Conservation (phyloP, 2,888 invertebrate species). For the Drosophila sordidula region DNA sequence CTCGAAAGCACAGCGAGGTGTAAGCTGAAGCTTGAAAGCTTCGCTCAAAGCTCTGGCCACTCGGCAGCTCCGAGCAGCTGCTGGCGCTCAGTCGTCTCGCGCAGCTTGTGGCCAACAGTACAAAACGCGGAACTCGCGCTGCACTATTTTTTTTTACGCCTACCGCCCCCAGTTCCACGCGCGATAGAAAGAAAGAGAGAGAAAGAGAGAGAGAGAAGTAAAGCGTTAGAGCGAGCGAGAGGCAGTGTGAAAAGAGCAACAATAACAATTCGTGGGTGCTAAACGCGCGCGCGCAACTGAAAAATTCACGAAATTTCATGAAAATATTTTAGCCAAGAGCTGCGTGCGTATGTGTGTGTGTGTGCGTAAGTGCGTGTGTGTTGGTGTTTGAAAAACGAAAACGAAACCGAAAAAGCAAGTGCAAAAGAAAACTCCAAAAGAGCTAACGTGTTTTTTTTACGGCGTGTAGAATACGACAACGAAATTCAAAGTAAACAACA, state of each 20-base stretch:
- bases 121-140: slow-evolving; percentile 57
- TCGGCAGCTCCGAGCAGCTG: slow-evolving; percentile 17
- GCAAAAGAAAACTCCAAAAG: slow-evolving; percentile 63
- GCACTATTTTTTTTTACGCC: slow-evolving; percentile 22
- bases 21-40: slow-evolving; percentile 33
- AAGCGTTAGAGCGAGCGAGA: slow-evolving; percentile 26
- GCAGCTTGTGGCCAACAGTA: slow-evolving; percentile 70
- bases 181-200: slow-evolving; percentile 26
- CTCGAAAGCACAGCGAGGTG: background rate
- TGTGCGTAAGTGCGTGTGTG: slow-evolving; percentile 23
- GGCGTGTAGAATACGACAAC: slow-evolving; percentile 63
- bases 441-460: slow-evolving; percentile 68
- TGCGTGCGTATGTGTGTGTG: slow-evolving; percentile 29
- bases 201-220: slow-evolving; percentile 23
- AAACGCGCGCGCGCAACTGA: slow-evolving; percentile 66
- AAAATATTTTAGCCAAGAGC: slow-evolving; percentile 54
- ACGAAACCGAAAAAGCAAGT: slow-evolving; percentile 53
- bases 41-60: slow-evolving; percentile 3
- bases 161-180: slow-evolving; percentile 33
- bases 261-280: slow-evolving; percentile 59
- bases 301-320: slow-evolving; percentile 51
- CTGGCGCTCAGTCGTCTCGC: slow-evolving; percentile 64
- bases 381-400: slow-evolving; percentile 43
- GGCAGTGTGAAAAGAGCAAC: slow-evolving; percentile 35
- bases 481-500: slow-evolving; percentile 62